Evolutionary conservation across 2,888 invertebrate genomes (phyloP), one percentile per base, ranked within the genome.

Genomic region (Omphaloscelis lunosa): DNA sequence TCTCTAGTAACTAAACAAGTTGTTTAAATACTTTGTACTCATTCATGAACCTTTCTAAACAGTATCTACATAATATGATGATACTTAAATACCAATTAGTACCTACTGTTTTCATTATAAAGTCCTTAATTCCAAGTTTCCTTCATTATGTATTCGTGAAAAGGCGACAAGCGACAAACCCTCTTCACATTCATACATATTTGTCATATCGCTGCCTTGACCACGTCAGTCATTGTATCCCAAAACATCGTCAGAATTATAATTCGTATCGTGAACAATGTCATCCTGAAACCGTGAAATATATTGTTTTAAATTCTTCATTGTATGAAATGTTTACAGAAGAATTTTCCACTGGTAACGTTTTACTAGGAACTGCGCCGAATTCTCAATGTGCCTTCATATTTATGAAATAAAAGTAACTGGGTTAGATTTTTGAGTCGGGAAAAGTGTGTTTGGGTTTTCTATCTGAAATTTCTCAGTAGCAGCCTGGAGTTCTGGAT

Each of bases 221-320:
- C 76, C 86, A 74, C 65, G n/a, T 58, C 56, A 58, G 34, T 79
- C 75, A 75, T 80, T 77, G 65, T 76, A 61, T 62, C 71, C 67
- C 39, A 71, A 70, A 84, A 84, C 73, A 86, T 79, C 63, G 63
- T 74, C 84, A 71, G 66, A 79, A 73, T 75, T 86, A 80, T 86
- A 86, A 84, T 84, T 88, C 79, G 72, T 88, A 79, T 84, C 45
- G 48, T 58, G 79, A 79, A 86, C 86, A 80, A 86, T 88, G 76
- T 71, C 65, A 73, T 69, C 56, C 84, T 77, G 65, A 75, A 75
- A 70, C 75, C 48, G 53, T 83, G 63, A 79, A 84, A 71, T 67
- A 72, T 72, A 79, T 76, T 85, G 72, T 72, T 85, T 78, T 67
- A 76, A 78, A 85, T 75, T 76, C 73, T 73, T 69, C 77, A 75